These are phyloP conservation scores for Coilia nasus DNA, from an alignment of 2,797 vertebrate species.

Conservation along the genomic window DNA sequence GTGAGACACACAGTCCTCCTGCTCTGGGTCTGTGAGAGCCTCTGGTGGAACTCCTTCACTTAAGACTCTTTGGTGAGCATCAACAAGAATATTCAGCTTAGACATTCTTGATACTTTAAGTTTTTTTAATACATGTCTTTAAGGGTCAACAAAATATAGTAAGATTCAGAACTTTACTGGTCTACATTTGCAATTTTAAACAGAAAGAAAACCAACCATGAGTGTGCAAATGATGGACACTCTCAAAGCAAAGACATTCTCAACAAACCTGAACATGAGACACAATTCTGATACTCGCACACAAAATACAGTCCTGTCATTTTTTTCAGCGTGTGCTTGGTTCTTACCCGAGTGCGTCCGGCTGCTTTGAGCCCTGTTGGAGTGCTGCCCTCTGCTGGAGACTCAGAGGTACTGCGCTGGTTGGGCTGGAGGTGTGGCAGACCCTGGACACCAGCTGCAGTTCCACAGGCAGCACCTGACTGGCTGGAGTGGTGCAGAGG, in stretches of 20 bases:
- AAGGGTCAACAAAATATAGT: too few relatives aligned
- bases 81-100: background rate
- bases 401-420: conserved; percentile 31
- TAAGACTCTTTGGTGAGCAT: conserved; percentile 62
- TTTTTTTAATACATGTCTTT: background rate
- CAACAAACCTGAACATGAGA: background rate
- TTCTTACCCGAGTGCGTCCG: conserved; percentile 39
- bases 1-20: conserved; percentile 43
- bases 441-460: conserved; percentile 70
- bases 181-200: background rate
- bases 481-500: conserved; percentile 61
- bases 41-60: conserved; percentile 62
- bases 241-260: background rate
- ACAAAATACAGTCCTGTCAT: background rate
- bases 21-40: conserved; percentile 38
- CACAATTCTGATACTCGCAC: background rate
- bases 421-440: conserved; percentile 62
- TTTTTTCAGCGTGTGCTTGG: background rate
- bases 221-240: too few relatives aligned
- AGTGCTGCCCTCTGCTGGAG: conserved; percentile 48
- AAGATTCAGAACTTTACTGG: too few relatives aligned
- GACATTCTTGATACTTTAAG: background rate
- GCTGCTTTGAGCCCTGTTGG: conserved; percentile 28
- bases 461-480: conserved; percentile 61
- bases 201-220: background rate